A percentile compares a stretch with the other conserved stretches of the same genome.
These are phyloP conservation scores for Sparidentex hasta DNA, from an alignment of 2,797 vertebrate species.

Conservation along the genomic window DNA sequence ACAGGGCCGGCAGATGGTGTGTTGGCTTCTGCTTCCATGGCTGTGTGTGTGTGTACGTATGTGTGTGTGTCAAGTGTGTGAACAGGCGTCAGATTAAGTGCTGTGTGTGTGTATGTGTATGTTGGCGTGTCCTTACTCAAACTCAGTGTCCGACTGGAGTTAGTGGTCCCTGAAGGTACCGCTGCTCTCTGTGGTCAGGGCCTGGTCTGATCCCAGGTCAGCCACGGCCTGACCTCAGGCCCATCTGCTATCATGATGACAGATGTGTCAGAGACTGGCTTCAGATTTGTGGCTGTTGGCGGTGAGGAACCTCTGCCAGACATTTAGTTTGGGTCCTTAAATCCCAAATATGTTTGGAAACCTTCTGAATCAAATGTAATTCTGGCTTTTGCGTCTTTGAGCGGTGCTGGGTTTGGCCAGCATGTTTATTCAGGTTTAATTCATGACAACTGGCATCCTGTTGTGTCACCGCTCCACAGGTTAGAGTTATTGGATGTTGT, in stretches of 20 bases:
- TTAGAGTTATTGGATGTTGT: neutral
- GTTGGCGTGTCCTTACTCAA: conserved; percentile 60
- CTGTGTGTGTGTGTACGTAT: conserved; percentile 24
- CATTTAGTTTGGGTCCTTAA: conserved; percentile 32
- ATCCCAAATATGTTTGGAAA: conserved; percentile 18
- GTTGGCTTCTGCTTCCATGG: conserved; percentile 68
- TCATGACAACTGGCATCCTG: neutral
- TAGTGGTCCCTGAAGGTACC: conserved; percentile 61
- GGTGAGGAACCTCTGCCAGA: conserved; percentile 8
- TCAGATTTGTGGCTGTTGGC: conserved; percentile 48
- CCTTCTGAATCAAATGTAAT: neutral
- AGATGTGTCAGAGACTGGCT: conserved; percentile 67
- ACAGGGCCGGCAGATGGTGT: conserved; percentile 84
- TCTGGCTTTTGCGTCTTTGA: neutral
- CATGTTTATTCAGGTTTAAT: neutral
- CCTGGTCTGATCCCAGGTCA: conserved; percentile 63
- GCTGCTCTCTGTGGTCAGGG: conserved; percentile 50
- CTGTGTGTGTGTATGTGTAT: conserved; percentile 29
- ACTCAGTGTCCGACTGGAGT: conserved; percentile 51
- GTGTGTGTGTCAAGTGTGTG: conserved; percentile 38
- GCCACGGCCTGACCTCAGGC: conserved; percentile 50
- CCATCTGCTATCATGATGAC: conserved; percentile 73
- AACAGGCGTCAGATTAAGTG: conserved; percentile 30
- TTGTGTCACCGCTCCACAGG: neutral
- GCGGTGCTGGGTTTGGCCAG: neutral